Evolutionary conservation across 1,140 invertebrate species (phyloP), one percentile per base, ranked within the genome.

Genomic region (Macrostomum lignano): DNA sequence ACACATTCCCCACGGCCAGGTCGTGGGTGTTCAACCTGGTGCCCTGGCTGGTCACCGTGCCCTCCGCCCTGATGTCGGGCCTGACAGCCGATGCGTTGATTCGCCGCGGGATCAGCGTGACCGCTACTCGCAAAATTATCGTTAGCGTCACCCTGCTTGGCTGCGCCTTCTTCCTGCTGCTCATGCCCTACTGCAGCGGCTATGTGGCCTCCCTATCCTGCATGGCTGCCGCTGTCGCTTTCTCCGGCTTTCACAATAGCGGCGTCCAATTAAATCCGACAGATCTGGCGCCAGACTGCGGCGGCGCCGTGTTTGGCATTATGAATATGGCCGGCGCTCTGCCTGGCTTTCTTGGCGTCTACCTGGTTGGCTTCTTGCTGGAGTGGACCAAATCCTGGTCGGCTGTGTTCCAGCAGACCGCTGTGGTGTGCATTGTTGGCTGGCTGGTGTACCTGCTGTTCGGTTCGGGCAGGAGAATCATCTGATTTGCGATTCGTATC

Each of bases 231-330:
- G 65, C 66, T 17, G 63, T 69, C 34, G 62, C 66, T 35, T 67
- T 65, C 30, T 65, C 67, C 40, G 68, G 69, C 17, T 68, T 73
- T 40, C 71, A 73, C 43, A 70, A 67, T 44, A 69, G 67, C 47
- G 70, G 69, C 2, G 68, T 72, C 19, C 63, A 67, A 7, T 68
- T 73, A 10, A 73, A 73, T 55, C 69, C 70, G 5, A 68, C 70
- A 35, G 71, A 73, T 46, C 61, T 73, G 35, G 69, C 70, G 6
- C 70, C 71, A 1, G 61, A 67, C 42, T 67, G 71, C 51, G 68
- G 70, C 14, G 71, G 71, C 20, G 68, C 67, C 42, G 70, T 72
- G 24, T 73, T 10, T 36, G 21, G 21, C 4, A 29, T 41, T 35
- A 24, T 33, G 19, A 25, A 22, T 6, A 45, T 44, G 7, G 45